Evolutionary conservation across 2,113 vertebrate genomes (phyloP), one percentile per base, ranked within the genome.

Genomic region (Sapayoa aenigma): DNA sequence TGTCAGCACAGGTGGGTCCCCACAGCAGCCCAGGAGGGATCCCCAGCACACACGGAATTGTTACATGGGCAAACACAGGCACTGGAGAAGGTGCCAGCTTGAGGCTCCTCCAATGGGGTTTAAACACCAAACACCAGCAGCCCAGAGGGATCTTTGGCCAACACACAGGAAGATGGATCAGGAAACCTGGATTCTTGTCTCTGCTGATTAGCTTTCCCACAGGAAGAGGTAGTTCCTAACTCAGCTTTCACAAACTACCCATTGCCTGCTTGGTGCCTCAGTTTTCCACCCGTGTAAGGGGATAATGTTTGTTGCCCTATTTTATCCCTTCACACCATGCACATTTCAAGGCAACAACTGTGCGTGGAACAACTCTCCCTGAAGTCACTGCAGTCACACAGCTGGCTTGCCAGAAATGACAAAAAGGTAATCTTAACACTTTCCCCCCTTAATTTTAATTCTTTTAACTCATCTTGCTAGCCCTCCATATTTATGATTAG

Each of bases 351-450:
- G 41, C 5, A 84, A 44, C 5, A 13, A 2, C 14, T 62, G 1
- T 2, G 2, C 0, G 0, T 11, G 3, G n/a, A 84, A 14, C 9
- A 58, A 44, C 8, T 65, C 49, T 10, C 4, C 2, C 6, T 18
- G 8, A 42, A 30, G 42, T 58, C 72, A 31, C 39, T 37, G 74
- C 35, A 20, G 4, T 24, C 44, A 22, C 2, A 46, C 17, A 56
- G 23, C 27, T 60, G 24, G 6, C 7, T 41, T 14, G 55, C 12
- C n/a, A 84, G 9, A 41, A 82, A 52, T 6, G 9, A 46, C 42
- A 62, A 59, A 66, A 83, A 16, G 0, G 13, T 55, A 8, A 82
- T 30, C 11, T 41, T 35, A 33, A 28, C 11, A 6, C 9, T 59
- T 67, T 5, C 9, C 8, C n/a, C 4, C 11, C 5, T 0, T 21